Percentiles rank a stretch among this genome's conserved stretches.
Evolutionary conservation across 2,113 vertebrate species (phyloP).

Genomic region (Isichthys henryi): DNA sequence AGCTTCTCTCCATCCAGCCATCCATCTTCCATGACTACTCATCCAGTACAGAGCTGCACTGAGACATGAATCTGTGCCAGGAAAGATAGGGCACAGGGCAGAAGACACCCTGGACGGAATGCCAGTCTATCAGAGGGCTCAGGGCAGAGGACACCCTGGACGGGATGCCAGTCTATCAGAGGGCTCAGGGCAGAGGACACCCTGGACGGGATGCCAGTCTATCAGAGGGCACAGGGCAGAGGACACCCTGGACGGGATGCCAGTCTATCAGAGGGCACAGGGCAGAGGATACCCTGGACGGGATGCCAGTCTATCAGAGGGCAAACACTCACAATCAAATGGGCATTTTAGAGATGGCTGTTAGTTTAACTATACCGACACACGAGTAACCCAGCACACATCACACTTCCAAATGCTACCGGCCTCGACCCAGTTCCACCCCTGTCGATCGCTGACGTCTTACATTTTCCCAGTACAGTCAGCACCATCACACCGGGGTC

Average conservation of each 20-base stretch:
- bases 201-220: not conserved
- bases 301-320: not conserved
- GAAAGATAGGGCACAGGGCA: not conserved
- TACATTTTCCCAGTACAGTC: not conserved
- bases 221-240: not conserved
- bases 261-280: not conserved
- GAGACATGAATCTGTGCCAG: not conserved
- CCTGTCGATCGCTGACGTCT: not conserved
- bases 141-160: not conserved
- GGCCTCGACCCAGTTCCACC: not conserved
- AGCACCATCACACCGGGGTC: not conserved
- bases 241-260: not conserved
- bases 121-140: not conserved
- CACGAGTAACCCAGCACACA: not conserved
- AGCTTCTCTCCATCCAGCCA: not conserved
- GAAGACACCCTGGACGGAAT: not conserved
- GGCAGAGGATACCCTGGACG: too few species aligned
- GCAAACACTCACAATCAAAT: not conserved
- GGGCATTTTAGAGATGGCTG: not conserved
- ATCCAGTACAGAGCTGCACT: not conserved
- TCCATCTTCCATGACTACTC: not conserved
- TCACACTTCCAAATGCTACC: not conserved
- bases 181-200: not conserved
- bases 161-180: not conserved
- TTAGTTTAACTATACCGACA: not conserved